These are phyloP conservation scores for Cephus nigrinus DNA, from an alignment of 2,888 invertebrate genomes.

Conservation along the genomic window DNA sequence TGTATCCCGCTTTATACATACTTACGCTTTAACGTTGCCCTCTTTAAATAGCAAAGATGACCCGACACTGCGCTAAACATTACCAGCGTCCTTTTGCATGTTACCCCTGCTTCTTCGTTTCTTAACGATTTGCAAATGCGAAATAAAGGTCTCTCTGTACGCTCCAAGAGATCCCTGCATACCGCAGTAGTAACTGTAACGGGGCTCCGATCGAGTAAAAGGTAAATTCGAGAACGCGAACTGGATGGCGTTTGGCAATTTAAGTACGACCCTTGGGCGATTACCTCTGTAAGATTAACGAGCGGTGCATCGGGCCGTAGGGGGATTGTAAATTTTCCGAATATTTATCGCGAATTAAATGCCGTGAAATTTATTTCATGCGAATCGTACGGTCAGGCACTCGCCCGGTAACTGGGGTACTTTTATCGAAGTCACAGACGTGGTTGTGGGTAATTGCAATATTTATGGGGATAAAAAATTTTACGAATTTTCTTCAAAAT, in stretches of 20 bases:
- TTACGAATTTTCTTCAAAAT: no score
- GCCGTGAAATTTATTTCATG: constrained; percentile 40
- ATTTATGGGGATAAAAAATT: no score
- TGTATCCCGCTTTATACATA: constrained; percentile 41
- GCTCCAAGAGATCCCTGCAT: background rate
- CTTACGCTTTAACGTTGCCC: constrained; percentile 51
- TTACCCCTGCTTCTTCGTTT: background rate
- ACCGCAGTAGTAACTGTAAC: background rate
- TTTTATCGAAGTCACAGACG: background rate
- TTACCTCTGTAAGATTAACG: background rate
- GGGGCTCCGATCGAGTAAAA: background rate
- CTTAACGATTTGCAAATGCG: background rate
- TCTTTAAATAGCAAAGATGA: constrained; percentile 50
- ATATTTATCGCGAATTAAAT: constrained; percentile 56
- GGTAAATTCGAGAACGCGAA: background rate
- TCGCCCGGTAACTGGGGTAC: background rate
- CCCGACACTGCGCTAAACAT: background rate
- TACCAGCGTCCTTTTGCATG: background rate
- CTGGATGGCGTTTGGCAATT: background rate
- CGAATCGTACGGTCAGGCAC: background rate
- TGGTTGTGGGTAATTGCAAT: no score
- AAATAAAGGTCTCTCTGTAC: background rate
- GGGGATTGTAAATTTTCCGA: constrained; percentile 27
- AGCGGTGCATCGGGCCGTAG: background rate
- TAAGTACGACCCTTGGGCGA: background rate